Evolutionary conservation across 2,888 invertebrate genomes (phyloP), one percentile per base, ranked within the genome.

Genomic region (Eucera pruinosa): DNA sequence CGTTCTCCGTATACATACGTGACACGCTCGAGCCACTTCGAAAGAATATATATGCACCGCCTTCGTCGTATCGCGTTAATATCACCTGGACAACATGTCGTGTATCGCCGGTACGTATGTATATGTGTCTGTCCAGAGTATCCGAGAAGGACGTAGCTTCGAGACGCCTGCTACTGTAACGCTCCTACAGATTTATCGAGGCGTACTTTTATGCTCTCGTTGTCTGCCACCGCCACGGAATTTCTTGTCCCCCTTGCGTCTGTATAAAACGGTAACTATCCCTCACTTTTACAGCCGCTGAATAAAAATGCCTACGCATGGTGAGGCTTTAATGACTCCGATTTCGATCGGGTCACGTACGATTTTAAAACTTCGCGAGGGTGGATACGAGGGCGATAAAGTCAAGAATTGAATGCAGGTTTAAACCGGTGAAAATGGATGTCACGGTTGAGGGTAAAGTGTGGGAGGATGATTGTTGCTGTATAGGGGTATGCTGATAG

Each of bases 1-100:
- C 60, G 55, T 64, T 36, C 57, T 39, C 45, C 57, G 33, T 60
- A 41, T 27, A 45, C n/a, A 20, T n/a, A 45, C 72, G 50, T 50
- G 66, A 72, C 62, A 65, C 50, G 66, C 58, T 48, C 48, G 55
- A 48, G 57, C 66, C 54, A 33, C 47, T 77, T 66, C 5, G 60
- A 66, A 80, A 70, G 70, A 73, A 81, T 71, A 68, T 48, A 58
- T 60, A 61, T 57, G 70, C 78, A 57, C 75, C 69, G 70, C 20
- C 55, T 47, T 36, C 25, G 57, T 64, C 50, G 76, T 71, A 65
- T 71, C 71, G 78, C 76, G 70, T 76, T 79, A 79, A 62, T 76
- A 78, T 80, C 74, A 20, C 50, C 30, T 27, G 20, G 67, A 69
- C 62, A 71, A 76, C 45, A 64, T 73, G 72, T 69, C 61, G 58